phyloP scores from a whole-genome alignment of 2,113 vertebrate species.

The Colius striatus region DNA sequence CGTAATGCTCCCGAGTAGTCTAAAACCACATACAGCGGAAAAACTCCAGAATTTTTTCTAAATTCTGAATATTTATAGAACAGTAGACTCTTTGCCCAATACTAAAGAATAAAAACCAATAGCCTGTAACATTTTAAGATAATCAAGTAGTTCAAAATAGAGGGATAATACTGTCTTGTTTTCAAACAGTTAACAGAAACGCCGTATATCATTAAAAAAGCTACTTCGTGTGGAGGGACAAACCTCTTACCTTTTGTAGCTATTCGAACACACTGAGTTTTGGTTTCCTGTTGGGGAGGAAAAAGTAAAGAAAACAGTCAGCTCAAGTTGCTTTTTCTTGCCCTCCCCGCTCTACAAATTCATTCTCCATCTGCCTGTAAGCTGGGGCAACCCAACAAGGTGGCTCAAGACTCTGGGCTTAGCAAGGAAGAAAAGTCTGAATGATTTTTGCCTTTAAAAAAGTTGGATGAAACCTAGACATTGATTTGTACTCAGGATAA shows the following conservation, averaged over 20 bases:
- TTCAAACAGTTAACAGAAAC: conserved; percentile 41
- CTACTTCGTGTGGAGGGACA: background rate
- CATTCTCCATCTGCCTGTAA: background rate
- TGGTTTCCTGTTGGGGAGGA: conserved; percentile 88
- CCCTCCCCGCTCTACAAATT: background rate
- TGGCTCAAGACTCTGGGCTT: background rate
- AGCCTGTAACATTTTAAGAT: conserved; percentile 47
- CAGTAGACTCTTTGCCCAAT: background rate
- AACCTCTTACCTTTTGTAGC: conserved; percentile 94
- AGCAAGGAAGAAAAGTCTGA: background rate
- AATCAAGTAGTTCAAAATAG: background rate
- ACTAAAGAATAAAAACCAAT: conserved; percentile 23
- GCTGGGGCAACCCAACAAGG: background rate
- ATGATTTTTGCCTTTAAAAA: background rate
- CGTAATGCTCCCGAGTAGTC: background rate
- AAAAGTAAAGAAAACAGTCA: conserved; percentile 62
- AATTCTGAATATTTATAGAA: conserved; percentile 32
- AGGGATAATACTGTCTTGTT: background rate
- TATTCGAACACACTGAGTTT: conserved; percentile 96
- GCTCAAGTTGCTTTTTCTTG: background rate
- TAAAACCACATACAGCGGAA: background rate
- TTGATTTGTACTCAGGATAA: background rate
- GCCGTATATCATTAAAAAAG: conserved; percentile 25
- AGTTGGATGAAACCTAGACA: background rate
- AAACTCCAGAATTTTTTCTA: conserved; percentile 23